Conservation (phyloP, 2,888 invertebrate species). For the Abscondita cerata region DNA sequence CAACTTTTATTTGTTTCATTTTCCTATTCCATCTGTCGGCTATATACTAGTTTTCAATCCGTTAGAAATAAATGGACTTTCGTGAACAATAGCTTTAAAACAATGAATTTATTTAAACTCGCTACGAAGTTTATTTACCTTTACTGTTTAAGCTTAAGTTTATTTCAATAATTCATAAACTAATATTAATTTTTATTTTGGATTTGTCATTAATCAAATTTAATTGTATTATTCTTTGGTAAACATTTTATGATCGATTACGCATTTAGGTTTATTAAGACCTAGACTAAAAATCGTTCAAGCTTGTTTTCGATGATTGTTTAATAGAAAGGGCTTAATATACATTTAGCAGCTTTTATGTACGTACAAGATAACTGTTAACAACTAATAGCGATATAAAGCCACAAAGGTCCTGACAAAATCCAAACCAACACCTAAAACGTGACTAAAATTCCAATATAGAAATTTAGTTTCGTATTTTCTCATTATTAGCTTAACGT, state of each 20-base stretch:
- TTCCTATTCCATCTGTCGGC: conserved; percentile 17
- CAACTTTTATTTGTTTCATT: conserved; percentile 18
- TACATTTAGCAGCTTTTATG: too few species aligned
- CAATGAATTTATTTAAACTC: not conserved
- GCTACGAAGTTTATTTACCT: not conserved
- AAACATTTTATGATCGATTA: too few species aligned
- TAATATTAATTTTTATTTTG: too few species aligned
- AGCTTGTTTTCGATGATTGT: too few species aligned
- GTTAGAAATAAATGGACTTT: conserved; percentile 6
- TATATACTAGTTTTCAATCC: conserved; percentile 5
- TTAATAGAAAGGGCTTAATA: too few species aligned
- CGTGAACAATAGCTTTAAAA: not conserved
- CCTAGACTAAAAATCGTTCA: too few species aligned
- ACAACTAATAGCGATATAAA: conserved; percentile 3
- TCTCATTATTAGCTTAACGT: conserved; percentile 16
- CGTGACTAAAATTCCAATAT: conserved; percentile 17
- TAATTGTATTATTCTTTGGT: too few species aligned
- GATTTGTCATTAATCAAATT: too few species aligned
- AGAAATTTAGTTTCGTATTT: conserved; percentile 17
- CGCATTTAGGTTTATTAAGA: too few species aligned
- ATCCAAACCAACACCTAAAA: conserved; percentile 13
- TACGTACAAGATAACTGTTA: not conserved
- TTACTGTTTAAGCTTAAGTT: too few species aligned
- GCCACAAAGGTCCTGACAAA: conserved; percentile 7
- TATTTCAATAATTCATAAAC: too few species aligned